Evolutionary conservation across 2,888 invertebrate genomes (phyloP), one percentile per base, ranked within the genome.

Genomic region (Athripsodes cinereus): DNA sequence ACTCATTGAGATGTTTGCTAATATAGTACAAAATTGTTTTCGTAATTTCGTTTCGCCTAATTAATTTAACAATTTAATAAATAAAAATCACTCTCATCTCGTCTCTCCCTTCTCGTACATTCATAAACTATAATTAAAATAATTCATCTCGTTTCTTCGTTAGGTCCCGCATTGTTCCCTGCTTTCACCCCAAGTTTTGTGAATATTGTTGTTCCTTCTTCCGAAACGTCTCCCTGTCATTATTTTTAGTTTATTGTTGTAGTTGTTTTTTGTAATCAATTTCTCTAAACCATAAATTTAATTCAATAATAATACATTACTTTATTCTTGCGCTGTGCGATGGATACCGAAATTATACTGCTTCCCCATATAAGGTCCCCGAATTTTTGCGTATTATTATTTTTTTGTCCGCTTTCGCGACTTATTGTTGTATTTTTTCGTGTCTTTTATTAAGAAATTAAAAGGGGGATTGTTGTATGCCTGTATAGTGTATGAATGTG

Each of bases 371-470:
- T 40, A 16, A 40, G 40, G n/a, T 8, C 13, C 40, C 31, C 31
- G 8, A 11, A 8, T 31, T 11, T 8, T 31, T 31, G 11, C 31
- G 40, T 5, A 16, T 8, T 40, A 16, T 3, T 3, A 8, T 40
- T 40, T 40, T 40, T 40, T 40, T 40, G 3, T 16, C 2, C 2
- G 13, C 40, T n/a, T 40, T 40, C 40, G 5, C 40, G 2, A 49
- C 6, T 22, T 19, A 26, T 21, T 56, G 35, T 16, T 19, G 44
- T 52, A 51, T 44, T 44, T 56, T 46, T 34, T 31, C 31, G 19
- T n/a, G 47, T 31, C 34, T 54, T 47, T 35, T 16, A 50, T 48
- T 48, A 48, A 48, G 48, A 48, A 35, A 34, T 55, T 22, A 55
- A 55, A 55, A 48, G 21, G 35, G 40, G 40, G 40, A 13, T 40